These are phyloP conservation scores for Rhyacophila brunnea DNA, from an alignment of 1,140 invertebrate species.

Conservation along the genomic window DNA sequence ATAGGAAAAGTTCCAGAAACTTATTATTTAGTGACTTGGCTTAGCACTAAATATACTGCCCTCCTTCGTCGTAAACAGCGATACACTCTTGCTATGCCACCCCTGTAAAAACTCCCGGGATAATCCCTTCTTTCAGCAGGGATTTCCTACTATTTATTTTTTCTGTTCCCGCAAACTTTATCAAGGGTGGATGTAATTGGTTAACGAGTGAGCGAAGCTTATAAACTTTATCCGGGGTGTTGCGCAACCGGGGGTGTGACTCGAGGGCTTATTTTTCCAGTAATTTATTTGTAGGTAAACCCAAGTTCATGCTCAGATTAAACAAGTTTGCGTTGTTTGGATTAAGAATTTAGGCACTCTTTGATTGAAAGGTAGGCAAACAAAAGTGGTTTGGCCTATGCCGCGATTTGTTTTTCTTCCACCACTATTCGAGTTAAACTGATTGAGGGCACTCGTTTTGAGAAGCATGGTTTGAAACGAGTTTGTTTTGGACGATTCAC, in stretches of 20 bases:
- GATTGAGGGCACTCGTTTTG: no score
- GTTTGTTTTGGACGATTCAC: no score
- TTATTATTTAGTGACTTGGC: no score
- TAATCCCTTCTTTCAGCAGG: conserved; percentile 28
- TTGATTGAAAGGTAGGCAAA: conserved; percentile 13
- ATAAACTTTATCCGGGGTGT: conserved; percentile 24
- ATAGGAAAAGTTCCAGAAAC: no score
- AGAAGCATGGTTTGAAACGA: no score
- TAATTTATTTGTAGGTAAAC: conserved; percentile 18
- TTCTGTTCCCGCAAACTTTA: conserved; percentile 20
- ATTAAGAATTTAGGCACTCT: not conserved
- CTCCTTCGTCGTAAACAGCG: conserved; percentile 14
- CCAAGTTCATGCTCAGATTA: conserved; percentile 6
- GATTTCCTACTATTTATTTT: conserved; percentile 29
- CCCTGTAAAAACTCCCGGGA: conserved; percentile 15
- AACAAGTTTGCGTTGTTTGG: conserved; percentile 14
- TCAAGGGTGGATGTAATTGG: conserved; percentile 31
- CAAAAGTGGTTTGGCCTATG: no score
- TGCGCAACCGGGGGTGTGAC: conserved; percentile 13
- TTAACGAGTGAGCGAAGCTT: conserved; percentile 30
- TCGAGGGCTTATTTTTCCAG: conserved; percentile 18
- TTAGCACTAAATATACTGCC: no score
- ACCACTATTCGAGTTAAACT: no score
- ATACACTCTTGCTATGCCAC: conserved; percentile 5
- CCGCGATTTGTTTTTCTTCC: no score